These are phyloP conservation scores for Polyommatus iphigenia DNA, from an alignment of 2,888 invertebrate species.

Conservation along the genomic window DNA sequence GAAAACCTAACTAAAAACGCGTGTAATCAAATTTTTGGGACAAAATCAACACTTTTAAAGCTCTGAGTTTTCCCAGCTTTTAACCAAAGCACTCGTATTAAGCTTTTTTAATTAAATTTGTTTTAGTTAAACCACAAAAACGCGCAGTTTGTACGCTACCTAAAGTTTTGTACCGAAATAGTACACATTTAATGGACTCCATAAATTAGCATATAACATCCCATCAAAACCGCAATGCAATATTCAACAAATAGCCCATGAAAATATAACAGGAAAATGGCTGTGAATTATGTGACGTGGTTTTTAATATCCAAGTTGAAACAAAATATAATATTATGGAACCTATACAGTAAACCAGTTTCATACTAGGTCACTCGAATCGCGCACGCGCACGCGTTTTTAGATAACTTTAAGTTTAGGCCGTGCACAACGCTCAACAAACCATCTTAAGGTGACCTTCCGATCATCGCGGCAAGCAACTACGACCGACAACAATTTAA, in stretches of 20 bases:
- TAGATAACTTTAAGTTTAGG: too few species aligned
- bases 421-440: too few species aligned
- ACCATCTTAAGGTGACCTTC: too few species aligned
- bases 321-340: background rate
- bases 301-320: slow-evolving; percentile 20
- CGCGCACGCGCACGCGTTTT: too few species aligned
- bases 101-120: background rate
- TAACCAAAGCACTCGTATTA: background rate
- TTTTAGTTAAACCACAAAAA: background rate
- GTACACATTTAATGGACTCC: slow-evolving; percentile 2
- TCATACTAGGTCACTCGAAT: too few species aligned
- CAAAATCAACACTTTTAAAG: background rate
- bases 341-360: background rate
- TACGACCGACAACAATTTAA: too few species aligned
- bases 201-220: background rate
- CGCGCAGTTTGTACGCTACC: background rate
- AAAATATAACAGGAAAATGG: background rate
- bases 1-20: background rate
- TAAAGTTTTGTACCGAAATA: too few species aligned
- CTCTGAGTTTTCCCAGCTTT: background rate
- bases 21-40: background rate
- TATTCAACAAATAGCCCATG: slow-evolving; percentile 15
- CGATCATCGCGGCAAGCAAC: too few species aligned
- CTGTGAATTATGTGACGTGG: slow-evolving; percentile 8
- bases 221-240: slow-evolving; percentile 4